Evolutionary conservation across 1,140 invertebrate genomes (phyloP).

Genomic region (Meloidogyne chitwoodi): DNA sequence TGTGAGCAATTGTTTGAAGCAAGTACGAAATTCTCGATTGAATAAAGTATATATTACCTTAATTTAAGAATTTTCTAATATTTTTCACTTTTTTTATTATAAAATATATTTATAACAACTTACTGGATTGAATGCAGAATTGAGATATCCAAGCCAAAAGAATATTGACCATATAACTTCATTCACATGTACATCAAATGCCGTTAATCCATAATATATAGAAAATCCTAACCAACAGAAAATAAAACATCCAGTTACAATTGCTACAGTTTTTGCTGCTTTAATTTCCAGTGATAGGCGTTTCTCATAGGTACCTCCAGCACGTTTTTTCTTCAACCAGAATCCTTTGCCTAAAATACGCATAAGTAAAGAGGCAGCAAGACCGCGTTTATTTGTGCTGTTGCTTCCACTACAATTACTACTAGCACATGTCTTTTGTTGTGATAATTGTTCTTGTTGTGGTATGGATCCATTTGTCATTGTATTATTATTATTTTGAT

Average conservation of each 20-base stretch:
- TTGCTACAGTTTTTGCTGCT: conserved; percentile 81
- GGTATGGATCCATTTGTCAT: neutral
- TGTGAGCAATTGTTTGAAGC: conserved; percentile 57
- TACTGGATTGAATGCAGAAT: conserved; percentile 56
- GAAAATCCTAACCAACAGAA: conserved; percentile 94
- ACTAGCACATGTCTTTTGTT: neutral
- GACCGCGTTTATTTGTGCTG: conserved; percentile 32
- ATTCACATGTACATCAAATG: conserved; percentile 66
- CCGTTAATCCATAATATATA: conserved; percentile 73
- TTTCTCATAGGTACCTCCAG: conserved; percentile 59
- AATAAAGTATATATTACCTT: conserved; percentile 53
- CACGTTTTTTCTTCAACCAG: conserved; percentile 30
- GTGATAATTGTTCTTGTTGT: neutral
- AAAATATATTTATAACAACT: conserved; percentile 41
- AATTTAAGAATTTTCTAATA: neutral
- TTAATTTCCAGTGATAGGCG: conserved; percentile 58
- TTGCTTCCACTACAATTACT: neutral
- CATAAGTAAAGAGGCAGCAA: conserved; percentile 33
- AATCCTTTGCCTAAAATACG: conserved; percentile 38
- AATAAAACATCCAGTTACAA: conserved; percentile 94
- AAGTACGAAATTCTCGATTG: conserved; percentile 56
- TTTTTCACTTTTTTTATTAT: neutral
- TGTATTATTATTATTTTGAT: neutral
- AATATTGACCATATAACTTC: conserved; percentile 58
- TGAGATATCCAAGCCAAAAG: conserved; percentile 54